phyloP scores from a whole-genome alignment of 2,797 vertebrate species.

The Macrochelys suwanniensis region DNA sequence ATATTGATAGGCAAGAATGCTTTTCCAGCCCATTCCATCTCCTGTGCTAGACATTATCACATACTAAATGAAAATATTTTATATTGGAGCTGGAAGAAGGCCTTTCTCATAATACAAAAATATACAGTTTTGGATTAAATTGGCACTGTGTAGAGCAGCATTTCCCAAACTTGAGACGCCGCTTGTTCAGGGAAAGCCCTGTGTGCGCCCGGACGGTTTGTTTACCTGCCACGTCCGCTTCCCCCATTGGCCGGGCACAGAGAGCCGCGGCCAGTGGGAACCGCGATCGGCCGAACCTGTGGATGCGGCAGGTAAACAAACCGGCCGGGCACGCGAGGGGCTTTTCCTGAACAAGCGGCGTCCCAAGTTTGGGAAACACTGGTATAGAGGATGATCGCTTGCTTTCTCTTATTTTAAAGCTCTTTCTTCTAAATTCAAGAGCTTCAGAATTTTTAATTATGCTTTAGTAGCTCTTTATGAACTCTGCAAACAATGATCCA shows the following conservation, averaged over 20 bases:
- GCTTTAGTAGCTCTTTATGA: neutral
- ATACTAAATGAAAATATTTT: neutral
- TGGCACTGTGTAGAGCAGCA: neutral
- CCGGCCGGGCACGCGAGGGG: too few species aligned
- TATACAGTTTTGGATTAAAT: neutral
- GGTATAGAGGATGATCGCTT: neutral
- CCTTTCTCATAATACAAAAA: neutral
- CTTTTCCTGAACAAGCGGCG: too few species aligned
- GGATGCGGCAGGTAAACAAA: too few species aligned
- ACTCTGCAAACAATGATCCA: neutral
- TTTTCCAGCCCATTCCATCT: neutral
- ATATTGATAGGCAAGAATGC: neutral
- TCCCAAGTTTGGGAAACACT: too few species aligned
- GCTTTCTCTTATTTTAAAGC: neutral
- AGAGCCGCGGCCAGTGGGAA: too few species aligned
- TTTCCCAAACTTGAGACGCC: too few species aligned
- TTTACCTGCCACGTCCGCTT: too few species aligned
- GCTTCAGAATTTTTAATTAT: neutral
- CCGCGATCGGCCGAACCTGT: too few species aligned
- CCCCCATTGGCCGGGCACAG: too few species aligned
- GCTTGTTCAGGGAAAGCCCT: too few species aligned
- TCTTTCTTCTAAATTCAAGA: neutral
- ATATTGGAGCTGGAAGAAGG: neutral
- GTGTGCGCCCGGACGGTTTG: too few species aligned
- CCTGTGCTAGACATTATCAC: neutral